Evolutionary conservation across 1,140 invertebrate species (phyloP), one percentile per base, ranked within the genome.

Genomic region (Drosophila kikkawai): DNA sequence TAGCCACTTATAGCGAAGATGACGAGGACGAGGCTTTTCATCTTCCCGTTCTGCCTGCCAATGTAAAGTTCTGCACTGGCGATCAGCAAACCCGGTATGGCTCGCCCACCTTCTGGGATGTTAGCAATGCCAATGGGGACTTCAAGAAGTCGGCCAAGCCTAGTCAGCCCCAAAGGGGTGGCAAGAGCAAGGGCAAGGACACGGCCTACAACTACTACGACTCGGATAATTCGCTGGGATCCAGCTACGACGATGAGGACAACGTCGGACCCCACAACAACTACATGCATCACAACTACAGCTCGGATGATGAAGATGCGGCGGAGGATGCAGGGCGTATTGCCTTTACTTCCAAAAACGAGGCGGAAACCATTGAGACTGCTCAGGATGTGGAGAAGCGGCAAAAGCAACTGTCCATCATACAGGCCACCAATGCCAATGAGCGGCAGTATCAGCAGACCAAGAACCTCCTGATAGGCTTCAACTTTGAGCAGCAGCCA

Each of bases 341-440:
- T 78, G 95, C 97, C 67, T 98, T 97, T 81, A 97, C 95, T 77
- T 95, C 96, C 3, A 96, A 97, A 32, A 97, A 97, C 93, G 95
- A 97, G 41, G 97, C 97, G 1, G 97, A 98, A 93, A 97, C 97
- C 0, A 94, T 97, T 1, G 97, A 98, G 95, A 83, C 88, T 57
- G 41, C 93, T 75, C 74, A 92, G 76, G 75, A 94, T 69, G 79
- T 92, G 63, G 80, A 92, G 45, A 85, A 92, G 73, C 73, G 91
- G 7, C 84, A 93, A 26, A 91, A 92, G 53, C 88, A 93, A 80
- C 73, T 93, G 56, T 90, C 91, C 42, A 92, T 93, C 4, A 92
- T 93, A 12, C 93, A 92, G 67, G 93, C 82, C 0, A 92, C 85
- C 2, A 92, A 92, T 64, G 93, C 93, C 36, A 93, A 93, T 44